Evolutionary conservation across 2,797 vertebrate genomes (phyloP).

Genomic region (Sebastes vulpes): DNA sequence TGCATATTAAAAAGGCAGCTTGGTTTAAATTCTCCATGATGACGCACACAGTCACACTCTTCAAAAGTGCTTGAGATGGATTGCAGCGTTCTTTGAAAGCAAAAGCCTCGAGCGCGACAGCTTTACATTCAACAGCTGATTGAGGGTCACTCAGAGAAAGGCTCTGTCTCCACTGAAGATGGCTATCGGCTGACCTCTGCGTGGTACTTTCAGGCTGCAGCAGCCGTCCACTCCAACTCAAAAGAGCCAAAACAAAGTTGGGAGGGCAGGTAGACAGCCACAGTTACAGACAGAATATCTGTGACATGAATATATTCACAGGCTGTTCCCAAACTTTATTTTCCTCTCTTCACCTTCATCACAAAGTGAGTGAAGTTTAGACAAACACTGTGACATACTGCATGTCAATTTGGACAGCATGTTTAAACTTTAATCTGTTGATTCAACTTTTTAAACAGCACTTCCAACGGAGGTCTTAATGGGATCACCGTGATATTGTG

Average conservation of each 20-base stretch:
- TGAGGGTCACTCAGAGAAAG: constrained; percentile 37
- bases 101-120: constrained; percentile 16
- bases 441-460: not conserved
- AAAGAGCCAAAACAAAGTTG: constrained; percentile 32
- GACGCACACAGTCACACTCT: constrained; percentile 6
- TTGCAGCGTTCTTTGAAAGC: constrained; percentile 29
- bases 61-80: constrained; percentile 39
- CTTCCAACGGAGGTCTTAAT: not conserved
- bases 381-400: not conserved
- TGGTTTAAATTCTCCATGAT: constrained; percentile 35
- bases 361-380: not conserved
- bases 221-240: constrained; percentile 19
- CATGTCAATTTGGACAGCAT: not conserved
- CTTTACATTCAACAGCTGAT: constrained; percentile 35
- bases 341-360: not conserved
- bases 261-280: constrained; percentile 6
- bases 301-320: constrained; percentile 34
- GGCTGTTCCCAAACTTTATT: not conserved
- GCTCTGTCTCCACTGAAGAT: constrained; percentile 21
- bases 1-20: constrained; percentile 24
- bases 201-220: constrained; percentile 2
- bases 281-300: not conserved
- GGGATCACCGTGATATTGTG: not conserved
- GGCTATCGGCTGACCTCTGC: constrained; percentile 40
- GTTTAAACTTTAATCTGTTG: not conserved